These are phyloP conservation scores for Nymphalis urticae DNA, from an alignment of 2,888 invertebrate genomes.

Conservation along the genomic window DNA sequence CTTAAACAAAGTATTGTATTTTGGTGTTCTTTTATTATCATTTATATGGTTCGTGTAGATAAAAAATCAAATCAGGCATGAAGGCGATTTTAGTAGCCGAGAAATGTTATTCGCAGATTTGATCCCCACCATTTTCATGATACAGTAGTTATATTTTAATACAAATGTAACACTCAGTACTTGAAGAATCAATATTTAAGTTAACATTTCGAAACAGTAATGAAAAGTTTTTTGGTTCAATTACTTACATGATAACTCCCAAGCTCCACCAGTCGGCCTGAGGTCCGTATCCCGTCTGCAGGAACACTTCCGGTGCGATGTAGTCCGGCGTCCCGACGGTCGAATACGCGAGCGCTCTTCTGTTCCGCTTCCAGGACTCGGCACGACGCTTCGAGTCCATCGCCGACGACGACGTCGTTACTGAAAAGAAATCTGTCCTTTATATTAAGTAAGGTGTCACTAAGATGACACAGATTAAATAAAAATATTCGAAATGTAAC, in stretches of 20 bases:
- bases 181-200: too few species aligned
- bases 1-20: too few species aligned
- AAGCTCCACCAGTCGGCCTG: slow-evolving; percentile 99
- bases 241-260: slow-evolving; percentile 97
- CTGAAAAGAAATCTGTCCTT: slow-evolving; percentile 50
- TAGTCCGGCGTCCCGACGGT: slow-evolving; percentile 99
- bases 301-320: slow-evolving; percentile 99
- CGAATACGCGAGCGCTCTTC: slow-evolving; percentile 96
- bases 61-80: too few species aligned
- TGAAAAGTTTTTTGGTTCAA: too few species aligned
- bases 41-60: too few species aligned
- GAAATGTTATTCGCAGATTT: too few species aligned
- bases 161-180: too few species aligned
- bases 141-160: too few species aligned
- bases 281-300: slow-evolving; percentile 98
- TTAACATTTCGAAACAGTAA: too few species aligned
- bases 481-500: background rate
- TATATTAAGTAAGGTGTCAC: slow-evolving; percentile 24
- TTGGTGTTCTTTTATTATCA: too few species aligned
- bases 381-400: slow-evolving; percentile 99
- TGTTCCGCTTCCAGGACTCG: slow-evolving; percentile 99
- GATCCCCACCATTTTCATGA: too few species aligned
- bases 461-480: slow-evolving; percentile 2
- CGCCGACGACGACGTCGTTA: slow-evolving; percentile 76
- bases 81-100: too few species aligned